Evolutionary conservation across 2,113 vertebrate species (phyloP).

Genomic region (human (Homo sapiens)): DNA sequence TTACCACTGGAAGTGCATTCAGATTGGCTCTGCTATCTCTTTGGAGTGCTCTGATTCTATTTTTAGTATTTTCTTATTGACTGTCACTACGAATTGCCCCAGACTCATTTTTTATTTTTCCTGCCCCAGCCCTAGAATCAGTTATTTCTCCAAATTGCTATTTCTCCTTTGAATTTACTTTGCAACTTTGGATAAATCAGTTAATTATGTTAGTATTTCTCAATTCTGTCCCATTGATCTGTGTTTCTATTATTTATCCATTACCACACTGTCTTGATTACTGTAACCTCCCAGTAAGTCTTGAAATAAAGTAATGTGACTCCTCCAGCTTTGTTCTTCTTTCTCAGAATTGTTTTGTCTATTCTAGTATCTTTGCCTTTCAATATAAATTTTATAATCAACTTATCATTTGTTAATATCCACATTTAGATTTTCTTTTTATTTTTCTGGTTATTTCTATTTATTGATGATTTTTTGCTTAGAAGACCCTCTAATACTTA

Average conservation of each 20-base stretch:
- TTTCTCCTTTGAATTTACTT: background rate
- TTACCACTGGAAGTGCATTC: background rate
- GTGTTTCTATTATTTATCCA: background rate
- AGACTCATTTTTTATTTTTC: background rate
- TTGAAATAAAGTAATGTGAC: background rate
- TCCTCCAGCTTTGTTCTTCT: background rate
- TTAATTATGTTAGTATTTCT: background rate
- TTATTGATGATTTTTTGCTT: background rate
- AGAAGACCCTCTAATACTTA: background rate
- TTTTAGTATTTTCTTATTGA: background rate
- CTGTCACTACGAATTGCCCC: background rate
- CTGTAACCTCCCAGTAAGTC: background rate
- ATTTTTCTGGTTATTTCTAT: background rate
- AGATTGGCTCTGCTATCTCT: too few relatives aligned
- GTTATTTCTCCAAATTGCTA: background rate
- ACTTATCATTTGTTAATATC: background rate
- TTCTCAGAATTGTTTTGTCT: background rate
- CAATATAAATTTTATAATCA: background rate
- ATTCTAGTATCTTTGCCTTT: background rate
- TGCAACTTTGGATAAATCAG: background rate
- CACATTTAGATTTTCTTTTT: background rate
- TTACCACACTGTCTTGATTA: background rate
- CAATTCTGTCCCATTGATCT: background rate
- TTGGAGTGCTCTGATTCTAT: background rate
- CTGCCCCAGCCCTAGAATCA: background rate